Evolutionary conservation across 2,113 vertebrate species (phyloP).

Genomic region (Siniperca knerii): DNA sequence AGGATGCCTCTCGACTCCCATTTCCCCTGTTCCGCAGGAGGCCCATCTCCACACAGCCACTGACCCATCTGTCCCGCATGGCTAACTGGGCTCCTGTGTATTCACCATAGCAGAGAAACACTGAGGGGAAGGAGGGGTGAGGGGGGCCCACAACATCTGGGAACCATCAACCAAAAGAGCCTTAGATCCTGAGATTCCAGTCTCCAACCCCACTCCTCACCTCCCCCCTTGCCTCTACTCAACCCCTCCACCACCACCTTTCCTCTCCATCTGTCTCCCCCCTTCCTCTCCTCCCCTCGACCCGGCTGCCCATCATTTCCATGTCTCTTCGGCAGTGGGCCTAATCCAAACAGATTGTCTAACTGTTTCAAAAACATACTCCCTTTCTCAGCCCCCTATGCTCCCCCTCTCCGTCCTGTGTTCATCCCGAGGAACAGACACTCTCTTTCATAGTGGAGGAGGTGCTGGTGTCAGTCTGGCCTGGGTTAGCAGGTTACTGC

Average conservation of each 20-base stretch:
- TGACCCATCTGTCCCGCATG: slow-evolving; percentile 79
- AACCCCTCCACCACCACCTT: slow-evolving; percentile 67
- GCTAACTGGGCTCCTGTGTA: slow-evolving; percentile 82
- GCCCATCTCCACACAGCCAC: slow-evolving; percentile 74
- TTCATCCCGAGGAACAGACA: slow-evolving; percentile 66
- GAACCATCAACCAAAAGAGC: slow-evolving; percentile 86
- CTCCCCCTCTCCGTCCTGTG: slow-evolving; percentile 65
- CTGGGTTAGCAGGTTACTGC: slow-evolving; percentile 76
- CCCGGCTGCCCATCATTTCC: slow-evolving; percentile 74
- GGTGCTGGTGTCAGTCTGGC: slow-evolving; percentile 74
- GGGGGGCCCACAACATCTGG: slow-evolving; percentile 86
- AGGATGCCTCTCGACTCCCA: slow-evolving; percentile 74
- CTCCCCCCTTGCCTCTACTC: slow-evolving; percentile 55
- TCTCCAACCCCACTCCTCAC: slow-evolving; percentile 69
- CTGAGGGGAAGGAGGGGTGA: slow-evolving; percentile 56
- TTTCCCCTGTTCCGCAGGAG: slow-evolving; percentile 82
- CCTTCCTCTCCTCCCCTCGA: slow-evolving; percentile 71
- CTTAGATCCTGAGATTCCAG: slow-evolving; percentile 80
- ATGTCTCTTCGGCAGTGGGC: slow-evolving; percentile 75
- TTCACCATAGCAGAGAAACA: slow-evolving; percentile 73
- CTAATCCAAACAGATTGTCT: slow-evolving; percentile 83
- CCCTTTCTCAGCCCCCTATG: slow-evolving; percentile 60
- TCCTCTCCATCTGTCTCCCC: slow-evolving; percentile 73
- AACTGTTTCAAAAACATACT: slow-evolving; percentile 82
- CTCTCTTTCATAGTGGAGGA: slow-evolving; percentile 80